Evolutionary conservation across 2,797 vertebrate species (phyloP).

Genomic region (Siniperca scherzeri): DNA sequence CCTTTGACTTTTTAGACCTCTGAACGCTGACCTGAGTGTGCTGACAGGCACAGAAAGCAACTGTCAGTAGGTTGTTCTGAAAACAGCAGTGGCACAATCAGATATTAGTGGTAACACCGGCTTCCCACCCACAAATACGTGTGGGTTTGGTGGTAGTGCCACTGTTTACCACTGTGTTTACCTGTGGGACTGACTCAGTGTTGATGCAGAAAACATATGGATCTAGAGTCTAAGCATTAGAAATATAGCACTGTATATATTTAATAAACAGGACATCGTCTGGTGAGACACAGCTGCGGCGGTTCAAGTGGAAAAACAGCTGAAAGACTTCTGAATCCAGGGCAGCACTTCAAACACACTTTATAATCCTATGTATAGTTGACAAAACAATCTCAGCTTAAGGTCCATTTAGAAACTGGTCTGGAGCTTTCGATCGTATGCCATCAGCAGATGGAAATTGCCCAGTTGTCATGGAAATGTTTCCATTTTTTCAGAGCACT

Average conservation of each 20-base stretch:
- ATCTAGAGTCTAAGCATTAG: background rate
- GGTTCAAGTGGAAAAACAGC: background rate
- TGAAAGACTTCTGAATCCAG: no score
- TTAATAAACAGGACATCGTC: background rate
- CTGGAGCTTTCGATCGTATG: background rate
- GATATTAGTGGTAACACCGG: no score
- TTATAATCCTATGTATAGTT: no score
- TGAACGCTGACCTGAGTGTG: background rate
- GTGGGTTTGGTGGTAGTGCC: no score
- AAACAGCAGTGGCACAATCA: background rate
- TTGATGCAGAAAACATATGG: background rate
- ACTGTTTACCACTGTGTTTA: background rate
- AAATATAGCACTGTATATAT: background rate
- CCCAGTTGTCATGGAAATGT: no score
- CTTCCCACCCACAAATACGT: no score
- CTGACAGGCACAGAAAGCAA: background rate
- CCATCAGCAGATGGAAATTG: background rate
- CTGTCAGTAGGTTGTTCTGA: background rate
- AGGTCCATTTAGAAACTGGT: background rate
- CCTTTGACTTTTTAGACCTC: slow-evolving; percentile 2
- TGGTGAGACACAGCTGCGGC: background rate
- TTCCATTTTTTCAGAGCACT: background rate
- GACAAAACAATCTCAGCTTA: no score
- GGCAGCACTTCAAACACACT: no score
- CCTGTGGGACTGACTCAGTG: background rate